phyloP scores from a whole-genome alignment of 2,888 invertebrate genomes.

The Alsophila aescularia region DNA sequence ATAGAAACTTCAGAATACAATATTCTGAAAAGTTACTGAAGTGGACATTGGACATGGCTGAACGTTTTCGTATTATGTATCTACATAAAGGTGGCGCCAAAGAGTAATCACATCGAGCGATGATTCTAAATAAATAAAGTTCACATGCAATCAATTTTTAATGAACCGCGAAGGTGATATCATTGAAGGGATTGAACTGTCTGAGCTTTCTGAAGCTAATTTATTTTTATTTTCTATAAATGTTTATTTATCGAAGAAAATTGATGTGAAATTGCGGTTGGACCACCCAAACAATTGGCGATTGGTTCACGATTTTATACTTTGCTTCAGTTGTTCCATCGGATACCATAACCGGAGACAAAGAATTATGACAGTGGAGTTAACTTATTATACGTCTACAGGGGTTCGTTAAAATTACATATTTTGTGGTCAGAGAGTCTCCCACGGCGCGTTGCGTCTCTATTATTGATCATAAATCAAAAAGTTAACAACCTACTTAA shows the following conservation, averaged over 20 bases:
- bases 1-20: no score
- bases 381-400: constrained; percentile 74
- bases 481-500: constrained; percentile 85
- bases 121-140: constrained; percentile 56
- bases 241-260: constrained; percentile 43
- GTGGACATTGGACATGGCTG: no score
- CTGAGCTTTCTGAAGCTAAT: constrained; percentile 50
- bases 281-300: constrained; percentile 70
- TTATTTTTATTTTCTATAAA: constrained; percentile 42
- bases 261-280: constrained; percentile 47
- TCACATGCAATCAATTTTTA: constrained; percentile 55
- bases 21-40: no score
- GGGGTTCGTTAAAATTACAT: constrained; percentile 81
- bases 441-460: constrained; percentile 83
- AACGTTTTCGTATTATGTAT: constrained; percentile 24
- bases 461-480: constrained; percentile 85
- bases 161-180: constrained; percentile 53
- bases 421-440: constrained; percentile 75
- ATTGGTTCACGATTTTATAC: constrained; percentile 33
- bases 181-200: constrained; percentile 50
- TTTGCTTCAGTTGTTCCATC: constrained; percentile 40
- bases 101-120: constrained; percentile 54
- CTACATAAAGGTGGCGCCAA: constrained; percentile 58
- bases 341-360: constrained; percentile 55
- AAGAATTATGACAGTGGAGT: constrained; percentile 69